phyloP scores from a whole-genome alignment of 2,797 vertebrate species.

The Crax fasciolata region DNA sequence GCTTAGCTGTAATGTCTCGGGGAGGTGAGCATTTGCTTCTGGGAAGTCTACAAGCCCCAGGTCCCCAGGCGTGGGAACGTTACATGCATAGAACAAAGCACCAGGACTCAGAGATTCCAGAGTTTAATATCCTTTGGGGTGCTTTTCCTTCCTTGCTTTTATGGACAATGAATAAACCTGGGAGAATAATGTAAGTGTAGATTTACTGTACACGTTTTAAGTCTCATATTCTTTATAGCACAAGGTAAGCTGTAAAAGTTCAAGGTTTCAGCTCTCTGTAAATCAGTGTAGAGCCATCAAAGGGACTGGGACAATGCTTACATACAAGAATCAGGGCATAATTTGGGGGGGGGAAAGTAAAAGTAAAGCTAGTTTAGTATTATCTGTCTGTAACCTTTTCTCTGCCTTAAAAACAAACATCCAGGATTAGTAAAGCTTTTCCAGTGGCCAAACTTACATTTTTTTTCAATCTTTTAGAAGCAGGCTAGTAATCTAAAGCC shows the following conservation, averaged over 20 bases:
- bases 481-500: neutral
- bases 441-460: neutral
- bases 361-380: neutral
- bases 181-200: constrained; percentile 31
- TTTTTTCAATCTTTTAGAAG: neutral
- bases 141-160: constrained; percentile 56
- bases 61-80: neutral
- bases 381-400: neutral
- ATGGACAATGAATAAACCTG: constrained; percentile 19
- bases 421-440: neutral
- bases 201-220: constrained; percentile 16
- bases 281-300: neutral
- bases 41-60: neutral
- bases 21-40: neutral
- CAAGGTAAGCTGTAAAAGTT: constrained; percentile 22
- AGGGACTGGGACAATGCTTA: neutral
- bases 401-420: neutral
- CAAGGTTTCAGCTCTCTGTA: constrained; percentile 12
- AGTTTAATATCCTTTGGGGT: constrained; percentile 51
- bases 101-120: constrained; percentile 4
- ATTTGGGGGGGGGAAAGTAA: neutral
- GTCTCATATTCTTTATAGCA: constrained; percentile 32
- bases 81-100: neutral
- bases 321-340: neutral
- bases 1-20: neutral